These are phyloP conservation scores for Nyctereutes procyonoides DNA, from an alignment of 2,113 vertebrate species.

Conservation along the genomic window DNA sequence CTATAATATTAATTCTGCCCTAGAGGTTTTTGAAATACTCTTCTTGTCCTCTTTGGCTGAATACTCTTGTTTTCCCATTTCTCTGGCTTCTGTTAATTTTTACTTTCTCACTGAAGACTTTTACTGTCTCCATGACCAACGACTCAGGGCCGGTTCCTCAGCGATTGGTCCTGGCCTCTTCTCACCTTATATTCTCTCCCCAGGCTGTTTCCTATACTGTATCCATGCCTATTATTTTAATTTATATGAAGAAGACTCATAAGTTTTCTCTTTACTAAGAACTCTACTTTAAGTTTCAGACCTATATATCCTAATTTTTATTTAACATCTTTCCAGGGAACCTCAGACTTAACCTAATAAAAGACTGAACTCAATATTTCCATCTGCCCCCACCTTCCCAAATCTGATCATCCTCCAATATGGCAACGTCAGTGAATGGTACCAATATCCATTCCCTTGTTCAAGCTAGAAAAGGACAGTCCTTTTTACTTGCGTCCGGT, in stretches of 20 bases:
- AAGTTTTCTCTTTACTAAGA: neutral
- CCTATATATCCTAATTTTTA: neutral
- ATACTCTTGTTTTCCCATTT: neutral
- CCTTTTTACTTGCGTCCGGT: neutral
- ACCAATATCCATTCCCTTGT: neutral
- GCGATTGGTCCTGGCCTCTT: neutral
- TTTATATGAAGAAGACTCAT: neutral
- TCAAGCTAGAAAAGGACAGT: neutral
- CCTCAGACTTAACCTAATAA: neutral
- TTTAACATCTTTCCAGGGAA: neutral
- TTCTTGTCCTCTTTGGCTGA: neutral
- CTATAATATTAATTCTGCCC: accelerated
- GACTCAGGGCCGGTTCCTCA: neutral
- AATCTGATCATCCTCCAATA: neutral
- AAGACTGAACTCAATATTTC: neutral
- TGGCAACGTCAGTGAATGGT: neutral
- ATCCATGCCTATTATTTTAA: neutral
- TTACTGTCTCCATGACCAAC: neutral
- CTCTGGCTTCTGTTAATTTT: neutral
- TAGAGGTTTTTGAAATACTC: neutral
- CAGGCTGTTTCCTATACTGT: neutral
- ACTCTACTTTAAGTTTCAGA: neutral
- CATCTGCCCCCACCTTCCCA: neutral
- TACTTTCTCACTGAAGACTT: neutral
- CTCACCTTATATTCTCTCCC: neutral